Evolutionary conservation across 2,113 vertebrate genomes (phyloP).

Genomic region (Ceratotherium simum): DNA sequence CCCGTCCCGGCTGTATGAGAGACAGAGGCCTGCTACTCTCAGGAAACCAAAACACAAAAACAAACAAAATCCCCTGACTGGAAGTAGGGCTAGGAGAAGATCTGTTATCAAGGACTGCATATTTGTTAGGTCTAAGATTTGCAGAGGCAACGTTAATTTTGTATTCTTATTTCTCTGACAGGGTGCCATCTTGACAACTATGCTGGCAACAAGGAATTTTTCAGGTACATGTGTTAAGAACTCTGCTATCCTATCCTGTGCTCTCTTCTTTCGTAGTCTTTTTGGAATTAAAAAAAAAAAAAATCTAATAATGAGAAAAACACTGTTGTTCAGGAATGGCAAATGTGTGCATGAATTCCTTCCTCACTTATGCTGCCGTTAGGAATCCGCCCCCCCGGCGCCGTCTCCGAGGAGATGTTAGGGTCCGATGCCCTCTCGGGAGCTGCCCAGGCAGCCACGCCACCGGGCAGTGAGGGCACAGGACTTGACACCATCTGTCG

Average conservation of each 20-base stretch:
- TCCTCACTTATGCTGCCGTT: neutral
- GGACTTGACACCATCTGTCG: neutral
- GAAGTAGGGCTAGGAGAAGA: neutral
- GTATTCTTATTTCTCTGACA: constrained; percentile 82
- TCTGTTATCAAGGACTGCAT: neutral
- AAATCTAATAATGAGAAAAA: neutral
- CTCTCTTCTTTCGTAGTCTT: neutral
- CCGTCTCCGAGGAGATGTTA: neutral
- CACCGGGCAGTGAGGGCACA: neutral
- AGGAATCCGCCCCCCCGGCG: neutral
- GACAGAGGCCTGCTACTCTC: neutral
- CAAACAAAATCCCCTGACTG: neutral
- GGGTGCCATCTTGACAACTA: constrained; percentile 99
- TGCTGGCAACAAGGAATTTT: constrained; percentile 99
- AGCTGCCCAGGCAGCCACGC: no score
- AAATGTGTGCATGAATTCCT: neutral
- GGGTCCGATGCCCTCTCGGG: rapidly evolving
- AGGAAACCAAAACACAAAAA: constrained; percentile 7
- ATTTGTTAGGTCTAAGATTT: neutral
- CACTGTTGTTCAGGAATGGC: neutral
- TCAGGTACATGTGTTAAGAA: constrained; percentile 91
- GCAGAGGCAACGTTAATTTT: constrained; percentile 65
- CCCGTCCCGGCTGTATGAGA: neutral
- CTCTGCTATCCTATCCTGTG: neutral
- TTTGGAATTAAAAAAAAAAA: neutral